Conservation (phyloP, 2,797 vertebrate species). For the Distichodus sexfasciatus region DNA sequence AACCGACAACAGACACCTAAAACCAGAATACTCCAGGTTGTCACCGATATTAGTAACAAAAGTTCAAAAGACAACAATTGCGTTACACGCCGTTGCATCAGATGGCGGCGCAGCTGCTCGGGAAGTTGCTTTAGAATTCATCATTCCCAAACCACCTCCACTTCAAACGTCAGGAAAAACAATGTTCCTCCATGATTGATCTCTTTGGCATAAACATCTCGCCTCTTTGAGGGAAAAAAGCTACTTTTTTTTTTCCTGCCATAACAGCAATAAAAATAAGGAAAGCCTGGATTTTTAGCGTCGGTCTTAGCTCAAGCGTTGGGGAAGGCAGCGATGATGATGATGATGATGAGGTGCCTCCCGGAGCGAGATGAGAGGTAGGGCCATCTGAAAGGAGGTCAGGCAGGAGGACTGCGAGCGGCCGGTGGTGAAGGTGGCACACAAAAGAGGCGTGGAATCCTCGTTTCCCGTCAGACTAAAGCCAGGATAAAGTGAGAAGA, state of each 20-base stretch:
- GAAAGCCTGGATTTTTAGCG: conserved; percentile 54
- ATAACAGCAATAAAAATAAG: conserved; percentile 57
- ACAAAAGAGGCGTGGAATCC: background rate
- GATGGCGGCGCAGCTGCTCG: conserved; percentile 62
- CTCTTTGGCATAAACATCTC: conserved; percentile 60
- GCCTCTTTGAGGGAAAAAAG: conserved; percentile 42
- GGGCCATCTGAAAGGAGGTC: conserved; percentile 66
- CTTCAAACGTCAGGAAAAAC: conserved; percentile 77
- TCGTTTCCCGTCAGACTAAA: conserved; percentile 28
- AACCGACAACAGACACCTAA: conserved; percentile 32
- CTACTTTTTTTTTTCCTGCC: too few relatives aligned
- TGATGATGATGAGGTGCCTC: conserved; percentile 71
- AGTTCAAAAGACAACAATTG: conserved; percentile 72
- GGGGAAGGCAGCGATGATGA: too few relatives aligned
- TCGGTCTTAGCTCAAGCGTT: conserved; percentile 68
- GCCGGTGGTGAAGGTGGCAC: background rate
- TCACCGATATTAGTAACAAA: conserved; percentile 61
- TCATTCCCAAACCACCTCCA: conserved; percentile 74
- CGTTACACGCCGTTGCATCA: conserved; percentile 75
- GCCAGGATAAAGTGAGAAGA: conserved; percentile 28
- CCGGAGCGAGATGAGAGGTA: conserved; percentile 69
- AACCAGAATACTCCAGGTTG: conserved; percentile 31
- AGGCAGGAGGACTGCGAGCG: conserved; percentile 21
- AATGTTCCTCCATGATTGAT: conserved; percentile 73
- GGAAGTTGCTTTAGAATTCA: conserved; percentile 75